Evolutionary conservation across 1,140 invertebrate species (phyloP), one percentile per base, ranked within the genome.

Genomic region (Goniozus legneri): DNA sequence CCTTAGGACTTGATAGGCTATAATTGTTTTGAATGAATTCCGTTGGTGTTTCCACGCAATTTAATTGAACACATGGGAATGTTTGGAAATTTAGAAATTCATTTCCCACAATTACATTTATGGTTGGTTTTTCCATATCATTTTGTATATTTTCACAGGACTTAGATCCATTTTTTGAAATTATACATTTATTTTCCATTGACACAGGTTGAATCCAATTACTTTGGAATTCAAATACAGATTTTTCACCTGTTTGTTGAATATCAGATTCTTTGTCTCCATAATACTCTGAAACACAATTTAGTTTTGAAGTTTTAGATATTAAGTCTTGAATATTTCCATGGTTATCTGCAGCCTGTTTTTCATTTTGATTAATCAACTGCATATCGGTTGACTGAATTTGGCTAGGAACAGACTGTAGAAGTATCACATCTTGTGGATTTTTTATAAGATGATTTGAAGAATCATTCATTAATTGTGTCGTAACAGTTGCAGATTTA

Each of bases 241-340:
- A 37, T 19, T 34, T 31, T 35, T 49, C 33, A 3, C 49, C 32
- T 37, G 12, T 14, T 34, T 51, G 47, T 8, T 39, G 7, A 14
- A 31, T 30, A 19, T 40, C 57, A 13, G 21, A 19, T 4, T 42
- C 37, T n/a, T 44, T 52, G 18, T 32, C 38, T 22, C 21, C 12
- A 37, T 44, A 54, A 24, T 53, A 46, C 6, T 53, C 50, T 18
- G 27, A 22, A 10, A 14, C 18, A 21, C 30, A 49, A 44, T 47
- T 41, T 47, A 33, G 18, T 34, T 46, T 54, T 18, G 43, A 20
- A 13, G 44, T n/a, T 4, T 18, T 45, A 20, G 49, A 44, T 14
- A 57, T 31, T 8, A 46, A 21, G 21, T 38, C n/a, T n/a, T n/a
- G n/a, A n/a, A n/a, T 27, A 27, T 27, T 27, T 27, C 10, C 24